Base-by-base conservation (phyloP, 2,888 invertebrate genomes). In the Spodoptera exigua region DNA sequence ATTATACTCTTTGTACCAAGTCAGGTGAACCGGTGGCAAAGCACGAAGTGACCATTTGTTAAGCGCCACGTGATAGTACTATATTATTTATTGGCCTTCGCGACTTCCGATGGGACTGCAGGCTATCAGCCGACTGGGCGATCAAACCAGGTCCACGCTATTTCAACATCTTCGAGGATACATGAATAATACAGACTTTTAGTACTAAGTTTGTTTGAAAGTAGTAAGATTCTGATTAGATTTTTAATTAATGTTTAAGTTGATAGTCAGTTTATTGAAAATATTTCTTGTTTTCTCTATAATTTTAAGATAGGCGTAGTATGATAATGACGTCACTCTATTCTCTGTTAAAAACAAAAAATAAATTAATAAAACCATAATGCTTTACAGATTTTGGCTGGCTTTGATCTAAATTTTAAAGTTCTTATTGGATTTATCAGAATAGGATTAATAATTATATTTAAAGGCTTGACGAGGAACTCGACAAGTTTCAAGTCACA, bases 41-140 rank as follows among this genome's bases (percentile, higher is more conserved):
- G 89, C 91, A 90, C 89, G 90, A 85, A 81, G 77, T 66, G 74
- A 76, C 84, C 89, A 91, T 92, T 92, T 89, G 87, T 92, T 85
- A 89, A 84, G 86, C 88, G 88, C 89, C 92, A 90, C 86, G 82
- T 86, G 88, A 85, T 86, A 86, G 81, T 85, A 86, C 85, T 87
- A 81, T 80, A 84, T 86, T 88, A 89, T 89, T 90, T 89, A 90
- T 89, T 82, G 81, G 82, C 82, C 81, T 81, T 76, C 76, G 68
- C 76, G 78, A 82, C 82, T 84, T 83, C 85, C 85, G 78, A 80
- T 72, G 78, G 61, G 45, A 46, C 49, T 37, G 67, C 57, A 76
- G 69, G 35, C 39, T 32, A 54, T 35, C 49, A 61, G 69, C 54
- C 60, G 58, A 27, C 27, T 9, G 9, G 27, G 27, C 27, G 27